Percentiles rank a stretch among this genome's conserved stretches.
phyloP scores from a whole-genome alignment of 1,140 invertebrate species.

The Hylyphantes graminicola region DNA sequence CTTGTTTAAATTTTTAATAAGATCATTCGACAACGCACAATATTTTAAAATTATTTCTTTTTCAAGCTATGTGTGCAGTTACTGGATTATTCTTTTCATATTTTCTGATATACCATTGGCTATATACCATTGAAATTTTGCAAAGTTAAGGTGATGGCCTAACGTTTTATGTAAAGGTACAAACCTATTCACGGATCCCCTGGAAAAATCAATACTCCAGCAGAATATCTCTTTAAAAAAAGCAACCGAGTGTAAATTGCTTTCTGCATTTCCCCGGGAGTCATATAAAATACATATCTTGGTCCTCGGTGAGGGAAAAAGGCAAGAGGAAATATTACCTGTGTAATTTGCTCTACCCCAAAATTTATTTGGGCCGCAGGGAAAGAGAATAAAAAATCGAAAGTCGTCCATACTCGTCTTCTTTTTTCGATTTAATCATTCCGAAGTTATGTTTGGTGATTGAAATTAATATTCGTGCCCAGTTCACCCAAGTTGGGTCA shows the following conservation, averaged over 20 bases:
- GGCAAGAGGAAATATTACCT: neutral
- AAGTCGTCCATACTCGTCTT: neutral
- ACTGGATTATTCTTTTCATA: no score
- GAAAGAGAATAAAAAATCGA: neutral
- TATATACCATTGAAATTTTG: no score
- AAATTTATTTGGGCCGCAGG: conserved; percentile 23
- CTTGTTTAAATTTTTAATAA: no score
- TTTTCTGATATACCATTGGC: no score
- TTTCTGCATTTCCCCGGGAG: neutral
- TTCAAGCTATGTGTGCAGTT: no score
- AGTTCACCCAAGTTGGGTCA: neutral
- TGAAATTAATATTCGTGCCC: conserved; percentile 12
- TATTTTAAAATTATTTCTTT: no score
- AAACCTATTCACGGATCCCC: no score
- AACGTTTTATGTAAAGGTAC: no score
- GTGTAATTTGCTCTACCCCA: conserved; percentile 2
- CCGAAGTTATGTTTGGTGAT: conserved; percentile 13
- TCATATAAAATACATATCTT: neutral
- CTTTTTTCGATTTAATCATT: neutral
- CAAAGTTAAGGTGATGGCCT: no score
- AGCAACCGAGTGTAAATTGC: neutral
- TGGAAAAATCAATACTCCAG: no score
- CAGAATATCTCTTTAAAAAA: no score
- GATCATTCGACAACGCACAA: no score
- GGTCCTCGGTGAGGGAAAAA: neutral